Conservation (phyloP, 2,888 invertebrate species). For the Aphodius granarius region DNA sequence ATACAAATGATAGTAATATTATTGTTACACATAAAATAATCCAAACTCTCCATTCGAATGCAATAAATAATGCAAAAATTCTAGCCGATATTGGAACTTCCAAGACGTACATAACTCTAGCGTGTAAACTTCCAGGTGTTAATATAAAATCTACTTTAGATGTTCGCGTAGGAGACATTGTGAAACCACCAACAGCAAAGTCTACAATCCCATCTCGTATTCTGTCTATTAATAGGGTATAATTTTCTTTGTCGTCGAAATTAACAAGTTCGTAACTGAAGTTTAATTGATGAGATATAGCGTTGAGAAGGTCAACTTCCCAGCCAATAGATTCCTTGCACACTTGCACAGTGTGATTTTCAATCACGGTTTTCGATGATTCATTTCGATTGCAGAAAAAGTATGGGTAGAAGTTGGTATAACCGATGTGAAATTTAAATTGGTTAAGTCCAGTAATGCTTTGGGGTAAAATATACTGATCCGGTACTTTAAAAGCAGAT, state of each 20-base stretch:
- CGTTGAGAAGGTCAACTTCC: constrained; percentile 29
- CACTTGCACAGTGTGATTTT: constrained; percentile 7
- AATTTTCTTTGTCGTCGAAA: background rate
- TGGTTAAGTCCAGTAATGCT: background rate
- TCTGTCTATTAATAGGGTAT: constrained; percentile 12
- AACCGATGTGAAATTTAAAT: constrained; percentile 26
- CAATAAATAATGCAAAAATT: constrained; percentile 24
- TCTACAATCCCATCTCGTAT: constrained; percentile 23
- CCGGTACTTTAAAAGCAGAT: background rate
- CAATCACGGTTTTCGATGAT: background rate
- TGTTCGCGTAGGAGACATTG: constrained; percentile 29
- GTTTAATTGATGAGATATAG: constrained; percentile 30
- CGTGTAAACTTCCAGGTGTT: constrained; percentile 29
- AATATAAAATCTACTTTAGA: constrained; percentile 29
- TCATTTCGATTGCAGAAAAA: constrained; percentile 24
- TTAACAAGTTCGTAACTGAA: constrained; percentile 31
- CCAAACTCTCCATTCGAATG: constrained; percentile 33
- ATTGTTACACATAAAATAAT: constrained; percentile 19
- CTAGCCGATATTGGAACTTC: constrained; percentile 21
- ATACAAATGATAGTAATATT: background rate
- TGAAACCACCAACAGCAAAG: constrained; percentile 35
- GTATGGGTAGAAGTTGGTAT: constrained; percentile 32
- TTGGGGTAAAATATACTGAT: background rate
- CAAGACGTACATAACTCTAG: constrained; percentile 32
- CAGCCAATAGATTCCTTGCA: constrained; percentile 30